These are phyloP conservation scores for Heliconius melpomene DNA, from an alignment of 1,140 invertebrate genomes.

Conservation along the genomic window DNA sequence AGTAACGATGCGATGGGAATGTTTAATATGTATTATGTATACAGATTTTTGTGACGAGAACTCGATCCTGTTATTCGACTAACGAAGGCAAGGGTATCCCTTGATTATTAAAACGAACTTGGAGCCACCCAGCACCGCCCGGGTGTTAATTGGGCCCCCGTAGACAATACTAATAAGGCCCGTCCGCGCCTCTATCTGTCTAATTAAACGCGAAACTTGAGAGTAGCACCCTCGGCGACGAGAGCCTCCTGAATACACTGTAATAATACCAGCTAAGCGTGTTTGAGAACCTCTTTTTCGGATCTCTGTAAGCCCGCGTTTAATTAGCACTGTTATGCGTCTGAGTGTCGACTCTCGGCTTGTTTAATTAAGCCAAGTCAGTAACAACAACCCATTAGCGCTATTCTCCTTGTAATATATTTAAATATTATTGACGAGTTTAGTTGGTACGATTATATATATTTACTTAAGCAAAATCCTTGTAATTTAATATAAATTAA, in stretches of 20 bases:
- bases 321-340: slow-evolving; percentile 80
- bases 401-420: slow-evolving; percentile 44
- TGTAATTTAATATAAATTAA: slow-evolving; percentile 14
- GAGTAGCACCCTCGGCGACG: slow-evolving; percentile 75
- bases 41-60: slow-evolving; percentile 55
- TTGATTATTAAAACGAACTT: slow-evolving; percentile 79
- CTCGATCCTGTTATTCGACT: slow-evolving; percentile 75
- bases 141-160: slow-evolving; percentile 79
- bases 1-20: slow-evolving; percentile 27
- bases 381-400: slow-evolving; percentile 73
- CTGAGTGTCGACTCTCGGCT: slow-evolving; percentile 75
- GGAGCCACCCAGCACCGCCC: slow-evolving; percentile 70
- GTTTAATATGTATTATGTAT: slow-evolving; percentile 34
- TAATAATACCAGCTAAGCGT: slow-evolving; percentile 80
- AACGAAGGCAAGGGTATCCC: slow-evolving; percentile 75
- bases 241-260: slow-evolving; percentile 77
- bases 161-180: slow-evolving; percentile 81
- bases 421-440: slow-evolving; percentile 42
- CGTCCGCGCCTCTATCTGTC: slow-evolving; percentile 79
- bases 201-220: slow-evolving; percentile 81
- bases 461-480: not conserved
- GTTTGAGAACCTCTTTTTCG: slow-evolving; percentile 79
- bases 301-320: slow-evolving; percentile 78
- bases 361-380: slow-evolving; percentile 80
- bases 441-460: slow-evolving; percentile 21